Base-by-base conservation (phyloP, 2,113 vertebrate species). In the Isichthys henryi region DNA sequence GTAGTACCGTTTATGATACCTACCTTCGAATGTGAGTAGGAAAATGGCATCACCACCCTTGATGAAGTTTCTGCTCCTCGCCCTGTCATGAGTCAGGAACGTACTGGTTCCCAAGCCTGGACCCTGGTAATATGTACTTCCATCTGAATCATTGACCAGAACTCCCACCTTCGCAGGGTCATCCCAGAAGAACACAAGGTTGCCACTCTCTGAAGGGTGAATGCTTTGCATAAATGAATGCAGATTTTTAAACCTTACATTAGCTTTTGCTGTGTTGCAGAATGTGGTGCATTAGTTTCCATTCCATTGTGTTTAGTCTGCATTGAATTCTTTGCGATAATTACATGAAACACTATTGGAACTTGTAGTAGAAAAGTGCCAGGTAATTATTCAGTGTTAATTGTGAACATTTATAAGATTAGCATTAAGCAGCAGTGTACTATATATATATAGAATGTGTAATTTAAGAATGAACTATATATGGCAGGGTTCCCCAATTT, bases 1-100 rank as follows among this genome's bases (percentile, higher is more conserved):
- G 21, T 49, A 85, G 19, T 10, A 43, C 23, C 45, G 11, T 62
- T 10, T 17, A 46, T 62, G 15, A 39, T 11, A 2, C 46, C 17
- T 96, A 98, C 97, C 97, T 93, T 98, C 97, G 92, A 97, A 92
- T 17, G 96, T 97, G 90, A 97, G 91, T 58, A 98, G 96, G 90
- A 99, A 94, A 90, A 95, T 97, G 92, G 95, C 93, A 39, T 97
- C 91, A 39, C 95, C 94, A 46, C 96, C 97, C 93, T 98, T 99
- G 83, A 98, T 96, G 89, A 97, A 99, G 88, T 97, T 92, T 87
- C 96, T 96, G 92, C 96, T 97, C 91, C 88, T 94, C 92, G 97
- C 95, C 91, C 97, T 95, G 83, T 95, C 52, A 0, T 96, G 94
- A 70, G 96, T 98, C 91, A 99, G 94, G 91, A 96, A 98, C 48